Evolutionary conservation across 2,797 vertebrate species (phyloP).

Genomic region (Hemitrygon akajei): DNA sequence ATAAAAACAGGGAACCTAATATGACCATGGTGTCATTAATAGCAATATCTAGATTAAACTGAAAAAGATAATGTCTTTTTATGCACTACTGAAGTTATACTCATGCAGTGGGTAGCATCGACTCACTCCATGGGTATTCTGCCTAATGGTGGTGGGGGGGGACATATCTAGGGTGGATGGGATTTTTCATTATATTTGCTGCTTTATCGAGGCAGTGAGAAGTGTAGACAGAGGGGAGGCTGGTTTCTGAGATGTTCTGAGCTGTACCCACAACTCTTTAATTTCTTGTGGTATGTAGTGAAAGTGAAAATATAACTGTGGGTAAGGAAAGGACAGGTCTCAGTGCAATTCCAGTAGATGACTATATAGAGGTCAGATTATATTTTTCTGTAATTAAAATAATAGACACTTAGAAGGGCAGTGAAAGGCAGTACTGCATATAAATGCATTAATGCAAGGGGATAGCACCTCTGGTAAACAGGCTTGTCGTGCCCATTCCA

Average conservation of each 20-base stretch:
- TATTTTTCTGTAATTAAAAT: background rate
- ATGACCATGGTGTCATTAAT: constrained; percentile 26
- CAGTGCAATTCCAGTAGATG: background rate
- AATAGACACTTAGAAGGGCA: too few relatives aligned
- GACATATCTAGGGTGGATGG: too few relatives aligned
- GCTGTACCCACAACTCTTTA: too few relatives aligned
- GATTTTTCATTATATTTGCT: too few relatives aligned
- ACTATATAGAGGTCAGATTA: background rate
- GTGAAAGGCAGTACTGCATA: too few relatives aligned
- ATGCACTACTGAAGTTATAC: background rate
- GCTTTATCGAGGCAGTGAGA: too few relatives aligned
- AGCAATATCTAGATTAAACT: constrained; percentile 32
- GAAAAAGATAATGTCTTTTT: background rate
- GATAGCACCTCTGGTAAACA: too few relatives aligned
- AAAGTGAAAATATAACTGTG: background rate
- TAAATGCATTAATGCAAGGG: too few relatives aligned
- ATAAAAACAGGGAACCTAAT: constrained; percentile 20
- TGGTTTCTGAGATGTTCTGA: too few relatives aligned
- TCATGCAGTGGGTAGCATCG: constrained; percentile 9
- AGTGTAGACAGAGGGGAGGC: too few relatives aligned
- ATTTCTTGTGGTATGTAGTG: background rate
- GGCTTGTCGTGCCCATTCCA: too few relatives aligned
- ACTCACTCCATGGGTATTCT: background rate
- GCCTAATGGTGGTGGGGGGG: too few relatives aligned
- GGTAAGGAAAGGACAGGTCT: background rate